Conservation (phyloP, 2,888 invertebrate species). For the Graphium colonna region DNA sequence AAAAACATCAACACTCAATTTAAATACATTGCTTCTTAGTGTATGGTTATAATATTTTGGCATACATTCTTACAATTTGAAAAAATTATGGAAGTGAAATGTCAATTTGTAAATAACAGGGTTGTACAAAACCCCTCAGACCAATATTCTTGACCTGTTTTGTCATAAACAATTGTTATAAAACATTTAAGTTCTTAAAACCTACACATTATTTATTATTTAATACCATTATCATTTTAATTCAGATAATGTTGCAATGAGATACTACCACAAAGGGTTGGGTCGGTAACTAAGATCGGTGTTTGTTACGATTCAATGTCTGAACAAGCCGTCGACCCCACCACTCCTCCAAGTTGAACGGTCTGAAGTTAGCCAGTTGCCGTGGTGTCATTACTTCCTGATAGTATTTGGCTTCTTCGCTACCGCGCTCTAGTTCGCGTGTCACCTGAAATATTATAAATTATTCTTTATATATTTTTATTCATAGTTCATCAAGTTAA, state of each 20-base stretch:
- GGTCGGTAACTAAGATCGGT: slow-evolving; percentile 59
- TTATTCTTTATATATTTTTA: background rate
- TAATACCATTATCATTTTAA: background rate
- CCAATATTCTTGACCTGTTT: too few species aligned
- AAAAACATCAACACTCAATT: too few species aligned
- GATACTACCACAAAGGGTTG: slow-evolving; percentile 31
- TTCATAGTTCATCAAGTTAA: background rate
- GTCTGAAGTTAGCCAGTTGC: slow-evolving; percentile 85
- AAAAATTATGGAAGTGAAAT: background rate
- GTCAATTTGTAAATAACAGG: background rate
- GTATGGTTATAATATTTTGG: background rate
- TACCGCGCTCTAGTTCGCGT: slow-evolving; percentile 76
- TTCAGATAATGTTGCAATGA: slow-evolving; percentile 33
- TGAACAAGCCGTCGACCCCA: slow-evolving; percentile 87
- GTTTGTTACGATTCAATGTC: slow-evolving; percentile 80
- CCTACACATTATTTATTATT: background rate
- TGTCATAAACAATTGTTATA: background rate
- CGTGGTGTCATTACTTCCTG: slow-evolving; percentile 82
- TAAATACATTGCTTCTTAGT: too few species aligned
- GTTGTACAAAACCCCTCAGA: background rate
- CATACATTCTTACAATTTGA: background rate
- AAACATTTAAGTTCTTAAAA: background rate
- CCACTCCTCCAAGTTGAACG: slow-evolving; percentile 88
- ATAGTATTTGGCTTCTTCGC: slow-evolving; percentile 80
- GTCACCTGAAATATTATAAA: slow-evolving; percentile 63